phyloP scores from a whole-genome alignment of 2,113 vertebrate genomes.

The Pseudois nayaur region DNA sequence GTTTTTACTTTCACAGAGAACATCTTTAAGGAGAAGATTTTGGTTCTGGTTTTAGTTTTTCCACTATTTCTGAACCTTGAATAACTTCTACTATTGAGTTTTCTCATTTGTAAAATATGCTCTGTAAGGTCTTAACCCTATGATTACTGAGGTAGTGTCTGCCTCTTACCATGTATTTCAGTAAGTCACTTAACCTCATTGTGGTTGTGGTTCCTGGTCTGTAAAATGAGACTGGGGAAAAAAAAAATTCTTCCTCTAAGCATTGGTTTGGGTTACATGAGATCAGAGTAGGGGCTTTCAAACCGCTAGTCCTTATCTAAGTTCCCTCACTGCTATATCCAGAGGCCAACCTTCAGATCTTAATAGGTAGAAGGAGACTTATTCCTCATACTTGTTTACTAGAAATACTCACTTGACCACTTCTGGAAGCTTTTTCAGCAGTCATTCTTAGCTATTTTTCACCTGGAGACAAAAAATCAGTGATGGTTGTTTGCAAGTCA shows the following conservation, averaged over 20 bases:
- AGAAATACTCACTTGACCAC: neutral
- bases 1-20: neutral
- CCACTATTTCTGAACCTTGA: neutral
- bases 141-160: neutral
- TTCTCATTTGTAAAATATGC: neutral
- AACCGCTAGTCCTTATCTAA: neutral
- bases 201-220: neutral
- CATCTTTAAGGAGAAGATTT: neutral
- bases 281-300: neutral
- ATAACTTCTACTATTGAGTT: neutral
- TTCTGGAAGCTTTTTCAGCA: neutral
- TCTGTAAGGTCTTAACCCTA: neutral
- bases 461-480: neutral
- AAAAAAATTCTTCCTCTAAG: neutral
- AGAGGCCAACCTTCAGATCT: neutral
- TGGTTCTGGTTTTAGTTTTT: neutral
- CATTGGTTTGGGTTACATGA: neutral
- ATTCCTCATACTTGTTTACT: neutral
- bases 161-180: neutral
- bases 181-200: neutral
- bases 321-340: neutral
- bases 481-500: neutral
- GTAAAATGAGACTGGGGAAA: neutral
- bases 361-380: neutral
- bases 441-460: neutral